A percentile compares a stretch with the other conserved stretches of the same genome.
These are phyloP conservation scores for Endotricha flammealis DNA, from an alignment of 2,888 invertebrate genomes.

Conservation along the genomic window DNA sequence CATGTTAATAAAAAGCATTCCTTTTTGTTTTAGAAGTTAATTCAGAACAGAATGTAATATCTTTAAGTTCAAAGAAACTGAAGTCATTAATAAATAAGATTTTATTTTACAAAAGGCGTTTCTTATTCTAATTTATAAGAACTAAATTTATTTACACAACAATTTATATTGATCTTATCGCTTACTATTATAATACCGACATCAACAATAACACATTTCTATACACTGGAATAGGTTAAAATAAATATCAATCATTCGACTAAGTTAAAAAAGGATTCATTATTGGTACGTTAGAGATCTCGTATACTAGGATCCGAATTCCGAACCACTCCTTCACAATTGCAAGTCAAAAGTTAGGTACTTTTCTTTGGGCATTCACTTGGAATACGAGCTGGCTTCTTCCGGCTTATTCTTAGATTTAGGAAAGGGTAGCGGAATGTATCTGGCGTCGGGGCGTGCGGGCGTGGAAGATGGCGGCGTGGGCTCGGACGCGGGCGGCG, in stretches of 20 bases:
- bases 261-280: slow-evolving; percentile 1
- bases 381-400: slow-evolving; percentile 23
- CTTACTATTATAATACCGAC: slow-evolving; percentile 8
- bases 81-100: slow-evolving; percentile 62
- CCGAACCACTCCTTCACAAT: not conserved
- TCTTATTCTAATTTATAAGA: slow-evolving; percentile 51
- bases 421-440: slow-evolving; percentile 48
- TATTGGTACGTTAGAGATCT: slow-evolving; percentile 4
- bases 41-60: slow-evolving; percentile 11
- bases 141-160: slow-evolving; percentile 59
- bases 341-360: not conserved
- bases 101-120: slow-evolving; percentile 57
- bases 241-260: slow-evolving; percentile 14
- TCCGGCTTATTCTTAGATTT: slow-evolving; percentile 29
- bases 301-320: not conserved
- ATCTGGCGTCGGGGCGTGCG: slow-evolving; percentile 37
- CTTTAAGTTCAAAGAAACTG: slow-evolving; percentile 13
- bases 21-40: slow-evolving; percentile 4
- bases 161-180: slow-evolving; percentile 15
- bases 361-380: slow-evolving; percentile 22
- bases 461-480: slow-evolving; percentile 22
- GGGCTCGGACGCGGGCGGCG: slow-evolving; percentile 55
- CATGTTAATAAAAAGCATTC: slow-evolving; percentile 12
- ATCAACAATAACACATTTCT: slow-evolving; percentile 10
- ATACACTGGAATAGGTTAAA: slow-evolving; percentile 12